Conservation (phyloP, 1,140 invertebrate genomes). For the Pachypeltis micranthus region DNA sequence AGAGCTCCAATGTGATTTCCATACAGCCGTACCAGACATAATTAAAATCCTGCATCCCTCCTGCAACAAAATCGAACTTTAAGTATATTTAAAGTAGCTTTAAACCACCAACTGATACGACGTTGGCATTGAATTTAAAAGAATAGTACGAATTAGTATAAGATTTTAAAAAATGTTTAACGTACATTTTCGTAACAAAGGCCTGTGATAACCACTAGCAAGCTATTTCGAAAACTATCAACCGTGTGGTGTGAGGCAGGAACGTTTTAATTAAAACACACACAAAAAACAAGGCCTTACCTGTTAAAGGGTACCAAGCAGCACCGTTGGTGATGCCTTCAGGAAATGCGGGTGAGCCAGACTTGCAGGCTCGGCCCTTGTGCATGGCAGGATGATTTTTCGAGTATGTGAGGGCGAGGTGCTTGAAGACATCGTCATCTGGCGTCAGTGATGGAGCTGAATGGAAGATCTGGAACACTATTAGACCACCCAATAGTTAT, state of each 20-base stretch:
- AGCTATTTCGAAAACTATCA: no score
- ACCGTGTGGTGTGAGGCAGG: no score
- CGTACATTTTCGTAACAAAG: no score
- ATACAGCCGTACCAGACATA: conserved; percentile 96
- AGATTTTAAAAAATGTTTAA: no score
- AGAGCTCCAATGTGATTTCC: conserved; percentile 95
- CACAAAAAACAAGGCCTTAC: no score
- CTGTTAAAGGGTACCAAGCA: conserved; percentile 81
- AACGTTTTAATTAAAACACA: no score
- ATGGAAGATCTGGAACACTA: conserved; percentile 34
- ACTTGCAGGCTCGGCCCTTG: conserved; percentile 65
- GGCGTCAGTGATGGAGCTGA: conserved; percentile 48
- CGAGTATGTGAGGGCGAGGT: conserved; percentile 78
- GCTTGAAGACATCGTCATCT: conserved; percentile 87
- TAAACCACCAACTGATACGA: background rate
- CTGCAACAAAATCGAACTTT: no score
- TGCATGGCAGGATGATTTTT: conserved; percentile 80
- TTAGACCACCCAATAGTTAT: no score
- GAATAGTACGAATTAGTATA: background rate
- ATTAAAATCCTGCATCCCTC: conserved; percentile 92
- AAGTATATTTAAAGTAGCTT: no score
- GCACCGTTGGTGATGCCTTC: conserved; percentile 87
- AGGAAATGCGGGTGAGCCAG: conserved; percentile 53
- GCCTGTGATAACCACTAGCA: no score
- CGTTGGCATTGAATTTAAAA: background rate